phyloP scores from a whole-genome alignment of 2,113 vertebrate genomes.

The Syngnathoides biaculeatus region DNA sequence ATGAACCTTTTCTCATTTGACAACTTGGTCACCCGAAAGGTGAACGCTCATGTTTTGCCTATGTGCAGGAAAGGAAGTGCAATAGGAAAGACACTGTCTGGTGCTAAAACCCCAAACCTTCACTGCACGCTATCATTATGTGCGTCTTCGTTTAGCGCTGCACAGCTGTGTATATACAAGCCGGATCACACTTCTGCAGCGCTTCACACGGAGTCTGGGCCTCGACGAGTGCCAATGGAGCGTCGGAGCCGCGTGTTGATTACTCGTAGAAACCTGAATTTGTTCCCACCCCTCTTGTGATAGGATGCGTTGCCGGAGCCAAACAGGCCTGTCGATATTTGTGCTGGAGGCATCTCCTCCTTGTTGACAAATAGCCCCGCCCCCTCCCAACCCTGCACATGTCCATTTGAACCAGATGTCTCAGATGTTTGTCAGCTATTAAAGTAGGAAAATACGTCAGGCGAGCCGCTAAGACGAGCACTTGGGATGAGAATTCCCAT shows the following conservation, averaged over 20 bases:
- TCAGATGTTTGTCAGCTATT: slow-evolving; percentile 55
- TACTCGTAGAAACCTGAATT: slow-evolving; percentile 26
- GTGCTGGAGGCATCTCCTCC: slow-evolving; percentile 34
- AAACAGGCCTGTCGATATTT: slow-evolving; percentile 42
- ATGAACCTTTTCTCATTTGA: not conserved
- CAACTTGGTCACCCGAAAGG: not conserved
- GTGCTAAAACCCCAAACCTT: slow-evolving; percentile 5
- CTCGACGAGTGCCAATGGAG: slow-evolving; percentile 9
- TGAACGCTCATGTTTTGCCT: not conserved
- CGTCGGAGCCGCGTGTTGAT: slow-evolving; percentile 10
- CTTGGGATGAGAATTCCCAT: slow-evolving; percentile 47
- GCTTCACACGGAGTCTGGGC: not conserved
- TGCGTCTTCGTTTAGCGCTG: slow-evolving; percentile 28
- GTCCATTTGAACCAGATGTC: slow-evolving; percentile 62
- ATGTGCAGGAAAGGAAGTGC: slow-evolving; percentile 3
- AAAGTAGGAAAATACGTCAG: slow-evolving; percentile 54
- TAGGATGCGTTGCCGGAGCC: slow-evolving; percentile 32
- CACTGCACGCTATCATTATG: slow-evolving; percentile 14
- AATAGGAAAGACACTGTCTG: slow-evolving; percentile 11
- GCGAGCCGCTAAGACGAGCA: slow-evolving; percentile 56
- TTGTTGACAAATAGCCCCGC: slow-evolving; percentile 21
- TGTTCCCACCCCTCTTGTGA: slow-evolving; percentile 34
- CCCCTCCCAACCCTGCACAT: not conserved
- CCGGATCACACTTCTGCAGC: slow-evolving; percentile 4
- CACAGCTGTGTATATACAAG: slow-evolving; percentile 42